Percentiles rank a stretch among this genome's conserved stretches.
Conservation (phyloP, 1,140 invertebrate species). For the Bemisia tabaci region DNA sequence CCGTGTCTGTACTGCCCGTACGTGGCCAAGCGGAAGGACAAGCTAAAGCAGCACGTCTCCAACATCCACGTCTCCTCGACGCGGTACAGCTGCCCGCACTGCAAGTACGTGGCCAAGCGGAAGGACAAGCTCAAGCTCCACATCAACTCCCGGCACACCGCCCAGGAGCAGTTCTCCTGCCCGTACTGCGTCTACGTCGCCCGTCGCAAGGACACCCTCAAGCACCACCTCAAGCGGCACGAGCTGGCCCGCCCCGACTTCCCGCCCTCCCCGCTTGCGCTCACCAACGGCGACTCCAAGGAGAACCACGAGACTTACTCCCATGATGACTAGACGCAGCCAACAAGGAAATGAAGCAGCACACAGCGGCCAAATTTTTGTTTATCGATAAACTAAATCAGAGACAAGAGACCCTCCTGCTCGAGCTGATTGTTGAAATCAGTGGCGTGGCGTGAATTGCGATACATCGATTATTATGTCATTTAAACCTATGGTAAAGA, state of each 20-base stretch:
- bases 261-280: constrained; percentile 34
- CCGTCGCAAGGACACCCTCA: constrained; percentile 30
- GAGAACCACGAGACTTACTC: too few relatives aligned
- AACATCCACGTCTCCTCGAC: constrained; percentile 18
- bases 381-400: too few relatives aligned
- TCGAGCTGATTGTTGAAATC: too few relatives aligned
- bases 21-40: constrained; percentile 29
- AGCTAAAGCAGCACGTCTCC: constrained; percentile 31
- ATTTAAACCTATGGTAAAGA: too few relatives aligned
- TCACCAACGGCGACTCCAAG: background rate
- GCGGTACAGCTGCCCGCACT: constrained; percentile 36
- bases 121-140: constrained; percentile 31
- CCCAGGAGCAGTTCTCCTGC: constrained; percentile 33
- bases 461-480: too few relatives aligned
- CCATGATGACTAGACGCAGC: too few relatives aligned
- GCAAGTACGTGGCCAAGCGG: constrained; percentile 30
- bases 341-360: too few relatives aligned
- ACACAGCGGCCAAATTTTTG: too few relatives aligned
- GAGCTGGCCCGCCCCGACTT: constrained; percentile 27
- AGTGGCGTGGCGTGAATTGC: too few relatives aligned
- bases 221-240: constrained; percentile 28
- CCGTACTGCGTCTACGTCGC: constrained; percentile 31
- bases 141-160: constrained; percentile 21
- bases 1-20: constrained; percentile 35
- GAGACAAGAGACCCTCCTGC: too few relatives aligned